Percentiles rank a stretch among this genome's conserved stretches.
Evolutionary conservation across 2,888 invertebrate genomes (phyloP).

Genomic region (Mylabris sibirica): DNA sequence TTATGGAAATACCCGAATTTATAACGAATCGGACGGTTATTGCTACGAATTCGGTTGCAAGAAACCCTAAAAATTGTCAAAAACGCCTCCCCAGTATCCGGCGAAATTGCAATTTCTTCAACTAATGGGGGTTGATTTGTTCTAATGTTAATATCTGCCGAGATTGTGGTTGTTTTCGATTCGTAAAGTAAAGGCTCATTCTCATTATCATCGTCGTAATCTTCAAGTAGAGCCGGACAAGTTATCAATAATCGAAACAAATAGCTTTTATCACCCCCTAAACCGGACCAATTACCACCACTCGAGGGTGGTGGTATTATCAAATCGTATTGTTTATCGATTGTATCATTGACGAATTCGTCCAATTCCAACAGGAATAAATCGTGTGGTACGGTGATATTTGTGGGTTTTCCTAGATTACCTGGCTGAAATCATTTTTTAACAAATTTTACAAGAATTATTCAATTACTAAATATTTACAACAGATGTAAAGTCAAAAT

Average conservation of each 20-base stretch:
- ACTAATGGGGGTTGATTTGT: conserved; percentile 24
- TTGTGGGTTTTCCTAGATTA: conserved; percentile 20
- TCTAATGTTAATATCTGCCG: conserved; percentile 19
- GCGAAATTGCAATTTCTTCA: conserved; percentile 20
- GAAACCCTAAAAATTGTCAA: conserved; percentile 22
- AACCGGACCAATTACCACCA: conserved; percentile 22
- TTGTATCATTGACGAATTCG: conserved; percentile 30
- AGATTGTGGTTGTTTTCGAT: conserved; percentile 4
- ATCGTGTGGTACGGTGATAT: conserved; percentile 30
- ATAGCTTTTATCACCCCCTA: conserved; percentile 28
- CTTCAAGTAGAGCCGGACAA: conserved; percentile 21
- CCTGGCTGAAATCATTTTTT: conserved; percentile 28
- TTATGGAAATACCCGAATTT: conserved; percentile 30
- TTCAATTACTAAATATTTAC: conserved; percentile 16
- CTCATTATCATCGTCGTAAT: conserved; percentile 19
- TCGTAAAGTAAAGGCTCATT: conserved; percentile 15
- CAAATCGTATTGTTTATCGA: conserved; percentile 24
- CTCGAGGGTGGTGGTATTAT: conserved; percentile 24
- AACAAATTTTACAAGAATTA: neutral
- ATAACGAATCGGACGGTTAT: conserved; percentile 28
- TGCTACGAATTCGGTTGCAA: conserved; percentile 19
- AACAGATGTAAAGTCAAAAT: conserved; percentile 20
- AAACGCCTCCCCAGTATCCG: conserved; percentile 28
- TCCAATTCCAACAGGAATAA: conserved; percentile 32
- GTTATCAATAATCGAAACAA: conserved; percentile 27